These are phyloP conservation scores for Alosa sapidissima DNA, from an alignment of 2,797 vertebrate species.

Conservation along the genomic window DNA sequence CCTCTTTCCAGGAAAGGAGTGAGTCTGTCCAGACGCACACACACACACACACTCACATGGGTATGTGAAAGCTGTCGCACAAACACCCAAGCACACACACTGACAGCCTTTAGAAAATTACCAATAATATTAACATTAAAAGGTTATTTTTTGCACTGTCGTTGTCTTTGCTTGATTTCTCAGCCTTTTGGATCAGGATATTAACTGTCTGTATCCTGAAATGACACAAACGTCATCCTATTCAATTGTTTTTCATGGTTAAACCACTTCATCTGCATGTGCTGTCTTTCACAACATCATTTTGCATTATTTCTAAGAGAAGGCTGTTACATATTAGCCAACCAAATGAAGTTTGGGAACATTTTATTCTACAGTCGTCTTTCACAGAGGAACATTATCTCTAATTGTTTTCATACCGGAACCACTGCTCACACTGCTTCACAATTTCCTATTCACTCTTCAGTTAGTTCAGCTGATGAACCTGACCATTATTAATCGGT, in stretches of 20 bases:
- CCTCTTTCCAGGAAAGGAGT: slow-evolving; percentile 9
- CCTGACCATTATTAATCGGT: no score
- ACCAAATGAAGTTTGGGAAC: neutral
- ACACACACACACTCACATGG: neutral
- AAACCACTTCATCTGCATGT: neutral
- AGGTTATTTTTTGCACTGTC: no score
- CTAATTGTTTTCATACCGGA: neutral
- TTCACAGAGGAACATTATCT: neutral
- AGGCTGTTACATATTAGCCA: neutral
- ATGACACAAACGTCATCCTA: neutral
- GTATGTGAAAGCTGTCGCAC: neutral
- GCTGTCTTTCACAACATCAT: neutral
- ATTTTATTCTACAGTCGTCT: neutral
- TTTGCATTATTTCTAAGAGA: neutral
- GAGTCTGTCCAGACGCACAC: neutral
- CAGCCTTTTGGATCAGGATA: no score
- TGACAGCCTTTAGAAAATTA: slow-evolving; percentile 23
- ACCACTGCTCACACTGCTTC: neutral
- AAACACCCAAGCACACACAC: neutral
- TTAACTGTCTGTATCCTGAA: neutral
- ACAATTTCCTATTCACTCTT: neutral
- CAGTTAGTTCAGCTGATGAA: no score
- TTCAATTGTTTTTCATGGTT: neutral
- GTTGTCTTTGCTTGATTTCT: no score
- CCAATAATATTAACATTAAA: neutral